phyloP scores from a whole-genome alignment of 2,113 vertebrate genomes.

The Poicephalus gulielmi region DNA sequence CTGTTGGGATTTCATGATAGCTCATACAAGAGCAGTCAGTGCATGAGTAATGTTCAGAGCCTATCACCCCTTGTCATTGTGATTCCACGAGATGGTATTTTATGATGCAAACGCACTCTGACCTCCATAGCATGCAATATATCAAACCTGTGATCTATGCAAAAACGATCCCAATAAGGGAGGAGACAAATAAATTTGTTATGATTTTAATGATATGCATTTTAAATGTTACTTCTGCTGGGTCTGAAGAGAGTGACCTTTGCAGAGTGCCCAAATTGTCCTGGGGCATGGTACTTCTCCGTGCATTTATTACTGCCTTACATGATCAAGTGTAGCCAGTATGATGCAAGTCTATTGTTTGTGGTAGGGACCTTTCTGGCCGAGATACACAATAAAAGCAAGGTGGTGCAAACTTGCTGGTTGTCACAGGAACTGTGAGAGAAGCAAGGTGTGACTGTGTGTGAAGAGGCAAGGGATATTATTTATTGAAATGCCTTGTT shows the following conservation, averaged over 20 bases:
- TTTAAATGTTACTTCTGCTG: constrained; percentile 74
- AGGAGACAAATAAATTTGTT: constrained; percentile 66
- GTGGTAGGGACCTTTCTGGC: constrained; percentile 1
- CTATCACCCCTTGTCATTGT: constrained; percentile 15
- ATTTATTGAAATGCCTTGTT: not conserved
- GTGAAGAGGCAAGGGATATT: not conserved
- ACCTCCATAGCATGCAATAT: constrained; percentile 58
- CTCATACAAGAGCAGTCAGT: not conserved
- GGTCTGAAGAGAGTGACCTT: constrained; percentile 69
- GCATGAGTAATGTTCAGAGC: not conserved
- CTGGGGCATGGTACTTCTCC: constrained; percentile 56
- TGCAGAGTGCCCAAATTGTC: constrained; percentile 58
- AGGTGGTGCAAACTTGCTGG: not conserved
- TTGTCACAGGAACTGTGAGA: not conserved
- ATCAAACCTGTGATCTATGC: constrained; percentile 66
- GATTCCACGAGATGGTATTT: constrained; percentile 43
- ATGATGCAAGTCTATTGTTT: not conserved
- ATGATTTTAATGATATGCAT: constrained; percentile 73
- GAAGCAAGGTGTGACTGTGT: not conserved
- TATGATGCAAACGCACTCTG: constrained; percentile 54
- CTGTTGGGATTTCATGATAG: not conserved
- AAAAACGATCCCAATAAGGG: constrained; percentile 52
- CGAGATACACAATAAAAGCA: not conserved
- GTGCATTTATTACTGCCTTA: constrained; percentile 56
- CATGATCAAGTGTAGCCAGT: constrained; percentile 11